Base-by-base conservation (phyloP, 2,888 invertebrate species). In the Rhimphoctona megacephalus region DNA sequence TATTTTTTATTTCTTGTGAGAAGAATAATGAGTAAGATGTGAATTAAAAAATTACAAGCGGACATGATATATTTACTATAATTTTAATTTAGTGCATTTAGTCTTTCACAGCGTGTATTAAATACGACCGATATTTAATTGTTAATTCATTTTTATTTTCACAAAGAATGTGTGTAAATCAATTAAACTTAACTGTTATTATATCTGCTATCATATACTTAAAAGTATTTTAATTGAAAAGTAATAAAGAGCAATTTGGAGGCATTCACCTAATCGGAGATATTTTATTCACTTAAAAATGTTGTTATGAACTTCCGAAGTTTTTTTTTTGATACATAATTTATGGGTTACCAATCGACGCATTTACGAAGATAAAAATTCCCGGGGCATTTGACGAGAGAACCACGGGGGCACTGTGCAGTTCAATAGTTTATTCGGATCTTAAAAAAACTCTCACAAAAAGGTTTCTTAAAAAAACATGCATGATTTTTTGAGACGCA, bases 401-500 rank as follows among this genome's bases (percentile, higher is more conserved):
- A 36, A 49, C 8, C 22, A 70, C 49, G 61, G 54, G 64, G 36
- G 30, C 43, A 30, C 30, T 61, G 17, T 61, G 30, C 30, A 61
- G 30, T 61, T 61, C 30, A 17, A 14, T 17, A 17, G 61, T 61
- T 30, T 0, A 17, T 25, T 3, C 6, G 61, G 17, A 61, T 17
- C 30, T 17, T 6, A 25, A 7, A 61, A 61, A 30, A 61, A 30
- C 30, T 7, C 17, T 3, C 30, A 17, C 17, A 9, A 61, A 30
- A 30, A 61, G 1, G 6, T 36, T 54, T 36, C 9, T 67, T 77
- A 39, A 67, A 72, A 70, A 73, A 70, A 52, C 79, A 25, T 52
- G 43, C 30, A 64, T 76, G 70, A 69, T 61, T 85, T 84, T 70
- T 72, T 66, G 39, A 72, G 54, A 46, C 46, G 61, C 17, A 33